These are phyloP conservation scores for Semnornis frantzii DNA, from an alignment of 2,113 vertebrate genomes.

Conservation along the genomic window DNA sequence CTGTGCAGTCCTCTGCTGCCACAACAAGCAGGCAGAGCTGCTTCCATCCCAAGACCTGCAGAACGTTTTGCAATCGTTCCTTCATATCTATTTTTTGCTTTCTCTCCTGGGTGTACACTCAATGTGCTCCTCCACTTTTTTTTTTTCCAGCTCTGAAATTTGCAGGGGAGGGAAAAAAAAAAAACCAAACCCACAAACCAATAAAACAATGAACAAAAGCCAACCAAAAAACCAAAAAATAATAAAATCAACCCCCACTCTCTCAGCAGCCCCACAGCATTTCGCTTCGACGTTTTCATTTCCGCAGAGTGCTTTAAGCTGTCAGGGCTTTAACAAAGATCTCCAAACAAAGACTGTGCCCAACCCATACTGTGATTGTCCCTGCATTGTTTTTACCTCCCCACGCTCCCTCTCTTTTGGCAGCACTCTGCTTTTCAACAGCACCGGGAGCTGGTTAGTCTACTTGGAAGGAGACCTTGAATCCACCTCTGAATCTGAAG, in stretches of 20 bases:
- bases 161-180: background rate
- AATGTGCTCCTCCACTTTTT: background rate
- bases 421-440: background rate
- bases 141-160: background rate
- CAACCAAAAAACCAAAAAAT: background rate
- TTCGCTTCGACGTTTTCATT: background rate
- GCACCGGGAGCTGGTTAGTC: background rate
- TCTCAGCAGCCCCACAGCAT: background rate
- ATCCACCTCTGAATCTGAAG: background rate
- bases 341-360: background rate
- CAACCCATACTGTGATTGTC: background rate
- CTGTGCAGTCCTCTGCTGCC: background rate
- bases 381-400: background rate
- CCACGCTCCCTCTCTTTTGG: background rate
- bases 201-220: too few species aligned
- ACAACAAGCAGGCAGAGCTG: rapidly evolving
- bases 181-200: too few species aligned
- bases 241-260: background rate
- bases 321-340: background rate
- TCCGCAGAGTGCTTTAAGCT: background rate
- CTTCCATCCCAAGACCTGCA: background rate
- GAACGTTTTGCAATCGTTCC: background rate
- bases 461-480: background rate
- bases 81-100: background rate
- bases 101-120: background rate